Evolutionary conservation across 2,113 vertebrate genomes (phyloP).

Genomic region (Cynocephalus volans): DNA sequence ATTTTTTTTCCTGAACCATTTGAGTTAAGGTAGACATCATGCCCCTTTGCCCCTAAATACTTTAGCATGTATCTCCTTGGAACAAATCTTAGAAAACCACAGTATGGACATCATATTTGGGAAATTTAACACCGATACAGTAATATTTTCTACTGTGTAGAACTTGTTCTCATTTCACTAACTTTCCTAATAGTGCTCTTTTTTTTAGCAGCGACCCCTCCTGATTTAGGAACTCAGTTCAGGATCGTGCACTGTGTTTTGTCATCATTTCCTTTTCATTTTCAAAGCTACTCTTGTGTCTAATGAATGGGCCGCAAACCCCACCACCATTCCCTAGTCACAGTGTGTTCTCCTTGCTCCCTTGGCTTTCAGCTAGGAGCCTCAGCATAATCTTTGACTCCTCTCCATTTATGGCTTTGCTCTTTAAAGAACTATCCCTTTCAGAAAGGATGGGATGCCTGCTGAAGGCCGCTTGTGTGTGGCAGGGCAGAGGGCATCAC

Average conservation of each 20-base stretch:
- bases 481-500: neutral
- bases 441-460: neutral
- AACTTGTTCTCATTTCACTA: constrained; percentile 6
- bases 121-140: constrained; percentile 16
- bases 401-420: constrained; percentile 9
- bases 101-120: neutral
- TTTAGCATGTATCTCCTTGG: constrained; percentile 2
- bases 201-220: neutral
- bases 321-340: neutral
- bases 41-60: neutral
- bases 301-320: fast-evolving
- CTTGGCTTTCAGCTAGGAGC: constrained; percentile 20
- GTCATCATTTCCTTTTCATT: constrained; percentile 44
- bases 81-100: constrained; percentile 36
- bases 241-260: neutral
- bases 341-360: neutral
- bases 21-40: neutral
- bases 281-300: neutral
- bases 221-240: neutral
- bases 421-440: neutral
- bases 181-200: neutral
- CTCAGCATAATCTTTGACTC: neutral
- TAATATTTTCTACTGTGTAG: constrained; percentile 46
- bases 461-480: neutral
- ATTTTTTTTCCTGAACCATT: neutral